Evolutionary conservation across 2,888 invertebrate genomes (phyloP).

Genomic region (Parasteatoda lunata): DNA sequence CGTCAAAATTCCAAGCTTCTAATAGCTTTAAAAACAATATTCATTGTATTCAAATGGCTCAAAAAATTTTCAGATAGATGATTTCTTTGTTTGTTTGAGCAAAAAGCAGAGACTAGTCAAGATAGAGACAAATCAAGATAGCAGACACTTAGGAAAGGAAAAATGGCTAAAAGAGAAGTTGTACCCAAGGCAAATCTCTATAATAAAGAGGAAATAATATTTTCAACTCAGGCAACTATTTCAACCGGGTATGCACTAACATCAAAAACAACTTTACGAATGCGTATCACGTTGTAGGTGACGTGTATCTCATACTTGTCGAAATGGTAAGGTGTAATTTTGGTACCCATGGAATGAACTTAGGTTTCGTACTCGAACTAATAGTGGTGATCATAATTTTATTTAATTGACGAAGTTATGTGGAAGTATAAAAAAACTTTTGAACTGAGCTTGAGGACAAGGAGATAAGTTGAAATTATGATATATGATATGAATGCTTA

Average conservation of each 20-base stretch:
- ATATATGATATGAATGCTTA: no score
- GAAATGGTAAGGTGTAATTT: neutral
- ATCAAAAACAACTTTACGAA: slow-evolving; percentile 32
- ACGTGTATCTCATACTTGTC: slow-evolving; percentile 51
- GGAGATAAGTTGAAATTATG: no score
- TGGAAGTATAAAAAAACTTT: no score
- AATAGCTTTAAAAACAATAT: slow-evolving; percentile 50
- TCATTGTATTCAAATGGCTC: slow-evolving; percentile 63
- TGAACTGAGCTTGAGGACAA: no score
- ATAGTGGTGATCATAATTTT: no score
- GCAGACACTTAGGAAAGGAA: neutral
- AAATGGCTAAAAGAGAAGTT: neutral
- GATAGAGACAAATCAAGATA: neutral
- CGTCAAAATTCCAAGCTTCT: slow-evolving; percentile 41
- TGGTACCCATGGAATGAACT: no score
- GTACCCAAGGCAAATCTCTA: neutral
- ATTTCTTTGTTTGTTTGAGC: slow-evolving; percentile 42
- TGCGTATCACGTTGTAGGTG: slow-evolving; percentile 55
- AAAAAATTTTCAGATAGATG: slow-evolving; percentile 31
- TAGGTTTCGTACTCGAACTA: no score
- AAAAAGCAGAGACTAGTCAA: neutral
- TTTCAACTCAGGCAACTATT: slow-evolving; percentile 38
- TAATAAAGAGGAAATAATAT: neutral
- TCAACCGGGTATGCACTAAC: slow-evolving; percentile 7
- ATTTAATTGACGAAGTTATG: no score